Percentiles rank a stretch among this genome's conserved stretches.
Evolutionary conservation across 2,888 invertebrate species (phyloP).

Genomic region (Clepsis dumicolana): DNA sequence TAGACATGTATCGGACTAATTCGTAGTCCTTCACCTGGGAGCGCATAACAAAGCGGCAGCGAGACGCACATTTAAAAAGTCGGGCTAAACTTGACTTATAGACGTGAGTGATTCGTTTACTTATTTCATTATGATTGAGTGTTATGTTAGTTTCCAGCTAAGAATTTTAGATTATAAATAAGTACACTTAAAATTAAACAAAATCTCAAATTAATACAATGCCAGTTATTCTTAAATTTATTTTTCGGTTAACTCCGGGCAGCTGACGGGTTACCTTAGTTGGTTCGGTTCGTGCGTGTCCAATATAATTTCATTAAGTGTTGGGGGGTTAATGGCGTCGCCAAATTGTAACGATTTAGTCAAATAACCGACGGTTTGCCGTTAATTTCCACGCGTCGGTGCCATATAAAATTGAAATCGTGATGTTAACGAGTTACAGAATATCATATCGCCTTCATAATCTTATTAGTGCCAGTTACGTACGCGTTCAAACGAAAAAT

Average conservation of each 20-base stretch:
- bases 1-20: too few relatives aligned
- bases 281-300: slow-evolving; percentile 67
- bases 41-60: too few relatives aligned
- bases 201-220: background rate
- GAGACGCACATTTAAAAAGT: too few relatives aligned
- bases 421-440: slow-evolving; percentile 71
- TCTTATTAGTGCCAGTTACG: slow-evolving; percentile 26
- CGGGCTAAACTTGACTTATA: too few relatives aligned
- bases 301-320: slow-evolving; percentile 72
- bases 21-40: too few relatives aligned
- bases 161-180: too few relatives aligned
- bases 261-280: slow-evolving; percentile 28
- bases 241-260: slow-evolving; percentile 6
- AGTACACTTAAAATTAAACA: too few relatives aligned
- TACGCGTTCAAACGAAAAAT: slow-evolving; percentile 6
- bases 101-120: too few relatives aligned
- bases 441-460: slow-evolving; percentile 47
- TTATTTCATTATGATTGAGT: too few relatives aligned
- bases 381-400: slow-evolving; percentile 65
- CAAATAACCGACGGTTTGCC: slow-evolving; percentile 66
- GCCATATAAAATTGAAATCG: slow-evolving; percentile 74
- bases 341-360: slow-evolving; percentile 73
- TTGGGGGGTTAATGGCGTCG: slow-evolving; percentile 68
- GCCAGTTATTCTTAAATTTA: slow-evolving; percentile 4
- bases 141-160: too few relatives aligned